Percentiles rank a stretch among this genome's conserved stretches.
Conservation (phyloP, 2,888 invertebrate genomes). For the Idaea biselata region DNA sequence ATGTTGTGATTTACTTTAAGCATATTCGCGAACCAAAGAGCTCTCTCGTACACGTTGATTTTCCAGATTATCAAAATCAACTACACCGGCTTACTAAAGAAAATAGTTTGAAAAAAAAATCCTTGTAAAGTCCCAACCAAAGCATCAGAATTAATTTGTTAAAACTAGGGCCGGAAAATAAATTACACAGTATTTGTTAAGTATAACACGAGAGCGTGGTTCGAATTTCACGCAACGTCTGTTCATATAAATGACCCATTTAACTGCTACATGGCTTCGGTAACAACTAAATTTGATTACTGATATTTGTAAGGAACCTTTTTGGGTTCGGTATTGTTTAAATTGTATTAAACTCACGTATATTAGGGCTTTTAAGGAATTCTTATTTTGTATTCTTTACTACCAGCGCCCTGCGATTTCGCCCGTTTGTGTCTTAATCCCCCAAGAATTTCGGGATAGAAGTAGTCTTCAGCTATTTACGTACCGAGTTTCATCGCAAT, state of each 20-base stretch:
- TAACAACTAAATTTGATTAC: slow-evolving; percentile 3
- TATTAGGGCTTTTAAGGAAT: neutral
- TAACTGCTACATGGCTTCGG: slow-evolving; percentile 1
- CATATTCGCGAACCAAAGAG: no score
- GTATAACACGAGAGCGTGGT: neutral
- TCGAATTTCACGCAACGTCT: neutral
- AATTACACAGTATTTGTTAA: neutral
- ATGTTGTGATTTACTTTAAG: no score
- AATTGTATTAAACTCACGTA: neutral
- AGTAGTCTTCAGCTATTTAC: no score
- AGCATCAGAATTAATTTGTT: neutral
- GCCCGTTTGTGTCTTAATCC: no score
- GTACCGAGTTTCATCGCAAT: no score
- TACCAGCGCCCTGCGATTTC: neutral
- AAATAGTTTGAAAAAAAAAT: neutral
- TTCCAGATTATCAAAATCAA: no score
- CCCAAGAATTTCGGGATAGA: no score
- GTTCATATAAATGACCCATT: neutral
- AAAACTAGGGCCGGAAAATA: neutral
- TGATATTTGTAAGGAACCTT: neutral
- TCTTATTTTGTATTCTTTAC: neutral
- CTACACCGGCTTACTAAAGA: no score
- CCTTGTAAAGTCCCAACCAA: neutral
- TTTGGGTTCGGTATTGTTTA: neutral
- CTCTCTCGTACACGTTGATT: no score